These are phyloP conservation scores for Casuarius casuarius DNA, from an alignment of 2,113 vertebrate genomes.

Conservation along the genomic window DNA sequence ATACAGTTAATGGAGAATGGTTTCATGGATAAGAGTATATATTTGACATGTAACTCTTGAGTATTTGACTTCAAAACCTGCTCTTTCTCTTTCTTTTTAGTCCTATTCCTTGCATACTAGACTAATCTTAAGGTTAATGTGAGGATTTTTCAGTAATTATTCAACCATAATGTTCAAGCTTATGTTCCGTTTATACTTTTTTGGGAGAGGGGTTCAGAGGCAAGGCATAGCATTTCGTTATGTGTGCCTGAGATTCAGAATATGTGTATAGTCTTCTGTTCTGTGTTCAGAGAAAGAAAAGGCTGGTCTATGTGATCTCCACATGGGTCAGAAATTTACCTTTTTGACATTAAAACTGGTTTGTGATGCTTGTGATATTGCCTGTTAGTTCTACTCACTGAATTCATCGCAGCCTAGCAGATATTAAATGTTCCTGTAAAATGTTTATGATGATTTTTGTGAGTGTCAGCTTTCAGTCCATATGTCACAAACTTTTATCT, in stretches of 20 bases:
- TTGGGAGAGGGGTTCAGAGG: neutral
- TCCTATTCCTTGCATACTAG: neutral
- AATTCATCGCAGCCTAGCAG: slow-evolving; percentile 12
- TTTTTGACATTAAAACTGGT: slow-evolving; percentile 21
- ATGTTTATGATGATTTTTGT: slow-evolving; percentile 20
- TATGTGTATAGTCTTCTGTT: neutral
- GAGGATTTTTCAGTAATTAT: neutral
- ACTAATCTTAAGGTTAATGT: neutral
- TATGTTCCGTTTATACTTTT: neutral
- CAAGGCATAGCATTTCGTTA: neutral
- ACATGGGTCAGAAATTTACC: slow-evolving; percentile 22
- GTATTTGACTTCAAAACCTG: slow-evolving; percentile 3
- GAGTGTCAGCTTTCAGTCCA: neutral
- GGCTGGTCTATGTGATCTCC: neutral
- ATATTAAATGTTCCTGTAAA: slow-evolving; percentile 9
- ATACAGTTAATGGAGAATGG: neutral
- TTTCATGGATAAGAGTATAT: neutral
- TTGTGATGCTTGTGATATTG: slow-evolving; percentile 31
- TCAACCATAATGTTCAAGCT: neutral
- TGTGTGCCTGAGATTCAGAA: neutral
- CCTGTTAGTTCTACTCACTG: neutral
- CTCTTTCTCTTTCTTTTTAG: neutral
- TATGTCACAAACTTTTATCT: neutral
- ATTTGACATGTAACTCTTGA: neutral
- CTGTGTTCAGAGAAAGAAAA: neutral